Percentiles rank a stretch among this genome's conserved stretches.
Evolutionary conservation across 1,140 invertebrate genomes (phyloP).

Genomic region (Drosophila mayri): DNA sequence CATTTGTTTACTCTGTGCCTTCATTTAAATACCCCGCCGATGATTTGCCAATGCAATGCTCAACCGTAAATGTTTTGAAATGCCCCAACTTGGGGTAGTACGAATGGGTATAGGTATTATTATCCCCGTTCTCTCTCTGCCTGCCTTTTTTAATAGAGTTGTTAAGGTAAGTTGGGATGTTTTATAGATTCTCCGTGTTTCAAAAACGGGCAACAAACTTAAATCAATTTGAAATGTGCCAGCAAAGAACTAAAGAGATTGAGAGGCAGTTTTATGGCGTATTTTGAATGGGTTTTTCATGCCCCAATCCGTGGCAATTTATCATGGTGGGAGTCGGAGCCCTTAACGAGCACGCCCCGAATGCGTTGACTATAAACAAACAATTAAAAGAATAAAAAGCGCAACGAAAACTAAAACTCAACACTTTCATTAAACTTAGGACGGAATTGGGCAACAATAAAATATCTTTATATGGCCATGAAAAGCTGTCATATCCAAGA

Average conservation of each 20-base stretch:
- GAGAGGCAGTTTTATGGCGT: constrained; percentile 65
- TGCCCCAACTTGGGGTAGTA: constrained; percentile 30
- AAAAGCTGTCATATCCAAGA: constrained; percentile 62
- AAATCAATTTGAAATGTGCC: constrained; percentile 73
- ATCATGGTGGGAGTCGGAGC: constrained; percentile 56
- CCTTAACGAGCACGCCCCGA: constrained; percentile 64
- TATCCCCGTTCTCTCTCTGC: constrained; percentile 4
- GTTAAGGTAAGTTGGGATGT: constrained; percentile 69
- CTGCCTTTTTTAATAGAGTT: constrained; percentile 66
- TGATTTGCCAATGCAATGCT: constrained; percentile 38
- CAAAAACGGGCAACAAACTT: constrained; percentile 66
- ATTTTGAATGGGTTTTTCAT: constrained; percentile 73
- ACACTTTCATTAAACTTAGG: constrained; percentile 74
- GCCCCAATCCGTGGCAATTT: constrained; percentile 53
- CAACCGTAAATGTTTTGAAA: constrained; percentile 67
- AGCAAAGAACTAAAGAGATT: constrained; percentile 24
- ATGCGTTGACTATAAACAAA: constrained; percentile 79
- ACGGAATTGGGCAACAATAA: constrained; percentile 77
- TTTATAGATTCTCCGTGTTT: constrained; percentile 75
- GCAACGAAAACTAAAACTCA: constrained; percentile 77
- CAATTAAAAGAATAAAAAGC: constrained; percentile 71
- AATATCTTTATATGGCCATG: constrained; percentile 66
- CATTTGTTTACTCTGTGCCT: constrained; percentile 59
- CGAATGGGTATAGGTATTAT: constrained; percentile 2
- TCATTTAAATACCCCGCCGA: constrained; percentile 51